Evolutionary conservation across 53 echinoderm and acorn worm genomes (phyloP).

Genomic region (Henricia sp.): DNA sequence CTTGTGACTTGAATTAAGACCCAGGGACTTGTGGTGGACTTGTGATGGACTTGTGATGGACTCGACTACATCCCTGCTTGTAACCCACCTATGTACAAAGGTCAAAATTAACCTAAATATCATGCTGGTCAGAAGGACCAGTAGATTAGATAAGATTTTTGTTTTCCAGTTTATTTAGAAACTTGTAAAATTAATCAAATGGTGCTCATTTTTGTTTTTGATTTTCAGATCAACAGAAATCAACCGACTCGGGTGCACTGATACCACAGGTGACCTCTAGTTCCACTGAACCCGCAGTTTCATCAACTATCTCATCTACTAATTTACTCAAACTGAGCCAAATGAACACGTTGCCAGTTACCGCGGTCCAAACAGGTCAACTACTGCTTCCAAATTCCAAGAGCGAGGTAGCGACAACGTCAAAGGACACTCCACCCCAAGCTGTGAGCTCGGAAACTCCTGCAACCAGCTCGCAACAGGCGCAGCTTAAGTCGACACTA

Average conservation of each 20-base stretch:
- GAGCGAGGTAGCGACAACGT: neutral
- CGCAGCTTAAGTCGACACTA: too few relatives aligned
- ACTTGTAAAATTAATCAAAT: neutral
- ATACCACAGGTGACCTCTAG: neutral
- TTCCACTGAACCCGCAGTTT: neutral
- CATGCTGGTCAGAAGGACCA: too few relatives aligned
- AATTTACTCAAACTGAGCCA: slow-evolving; percentile 22
- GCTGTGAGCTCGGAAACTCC: neutral
- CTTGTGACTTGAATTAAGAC: too few relatives aligned
- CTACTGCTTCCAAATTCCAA: neutral
- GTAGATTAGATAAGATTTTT: too few relatives aligned
- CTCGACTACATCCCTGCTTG: too few relatives aligned
- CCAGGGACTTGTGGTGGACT: too few relatives aligned
- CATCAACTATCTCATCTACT: neutral
- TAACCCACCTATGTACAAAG: too few relatives aligned
- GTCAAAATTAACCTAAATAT: too few relatives aligned
- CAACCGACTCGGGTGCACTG: neutral
- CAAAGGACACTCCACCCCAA: neutral
- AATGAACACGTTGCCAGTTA: slow-evolving; percentile 41
- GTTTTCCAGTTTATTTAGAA: too few relatives aligned
- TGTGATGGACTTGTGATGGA: too few relatives aligned
- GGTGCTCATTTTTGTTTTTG: neutral
- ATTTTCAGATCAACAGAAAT: neutral
- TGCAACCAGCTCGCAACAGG: slow-evolving; percentile 3
- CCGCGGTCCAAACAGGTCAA: slow-evolving; percentile 15